Evolutionary conservation across 2,888 invertebrate species (phyloP), one percentile per base, ranked within the genome.

Genomic region (Zygaena filipendulae): DNA sequence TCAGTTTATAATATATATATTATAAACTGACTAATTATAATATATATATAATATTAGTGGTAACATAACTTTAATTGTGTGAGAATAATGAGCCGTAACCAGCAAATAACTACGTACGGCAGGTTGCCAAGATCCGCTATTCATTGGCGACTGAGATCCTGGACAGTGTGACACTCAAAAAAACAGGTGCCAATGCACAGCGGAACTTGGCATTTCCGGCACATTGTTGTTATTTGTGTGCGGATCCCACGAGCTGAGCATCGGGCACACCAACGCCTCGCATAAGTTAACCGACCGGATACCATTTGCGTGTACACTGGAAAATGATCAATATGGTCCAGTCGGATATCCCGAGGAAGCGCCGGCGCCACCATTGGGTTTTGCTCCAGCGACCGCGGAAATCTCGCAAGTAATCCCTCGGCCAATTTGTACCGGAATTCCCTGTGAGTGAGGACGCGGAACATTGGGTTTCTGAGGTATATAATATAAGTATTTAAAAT

Each of bases 401-500:
- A 33, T 45, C n/a, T n/a, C n/a, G n/a, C 18, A 6, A 25, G 11
- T 7, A 25, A 16, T 11, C 25, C 19, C 6, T 25, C 25, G n/a
- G 27, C 27, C 3, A 27, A 10, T 12, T 8, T 21, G 21, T 2
- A 8, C 9, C 21, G 11, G 10, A 27, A 21, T 8, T 21, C 3
- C 7, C 27, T 12, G 5, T 21, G 27, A 2, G 21, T 19, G 10
- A 9, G 13, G n/a, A 10, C 8, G 2, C 10, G 14, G 8, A 16
- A 16, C 16, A 6, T 19, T n/a, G n/a, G n/a, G n/a, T n/a, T n/a
- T n/a, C n/a, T n/a, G n/a, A n/a, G n/a, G 20, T 33, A 26, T 10
- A 33, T 33, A n/a, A 29, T 29, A 13, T 19, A 30, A 14, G 13
- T 12, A n/a, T 30, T 33, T 14, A 30, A 11, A 20, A 33, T 20